Evolutionary conservation across 1,140 invertebrate genomes (phyloP).

Genomic region (Drosophila sulfurigaster): DNA sequence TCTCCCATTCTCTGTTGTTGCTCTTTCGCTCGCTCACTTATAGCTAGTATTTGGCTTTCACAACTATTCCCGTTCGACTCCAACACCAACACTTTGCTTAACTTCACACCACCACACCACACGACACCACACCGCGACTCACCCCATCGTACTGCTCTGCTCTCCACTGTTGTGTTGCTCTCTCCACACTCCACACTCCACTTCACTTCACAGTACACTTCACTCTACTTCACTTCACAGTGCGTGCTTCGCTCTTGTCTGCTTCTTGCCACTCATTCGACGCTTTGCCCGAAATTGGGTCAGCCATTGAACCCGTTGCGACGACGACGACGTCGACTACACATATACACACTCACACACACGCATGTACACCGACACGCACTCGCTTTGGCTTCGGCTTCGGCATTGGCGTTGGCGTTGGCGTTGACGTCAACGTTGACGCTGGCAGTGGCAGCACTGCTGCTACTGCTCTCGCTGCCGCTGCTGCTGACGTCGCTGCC

Average conservation of each 20-base stretch:
- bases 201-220: slow-evolving; percentile 29
- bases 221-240: slow-evolving; percentile 35
- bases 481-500: slow-evolving; percentile 18
- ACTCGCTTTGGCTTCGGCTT: slow-evolving; percentile 21
- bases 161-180: neutral
- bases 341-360: neutral
- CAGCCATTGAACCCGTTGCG: slow-evolving; percentile 82
- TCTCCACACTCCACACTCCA: slow-evolving; percentile 13
- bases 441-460: slow-evolving; percentile 18
- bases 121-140: neutral
- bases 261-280: slow-evolving; percentile 52
- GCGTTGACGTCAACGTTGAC: slow-evolving; percentile 5
- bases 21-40: slow-evolving; percentile 24
- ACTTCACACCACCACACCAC: slow-evolving; percentile 11
- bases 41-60: slow-evolving; percentile 57
- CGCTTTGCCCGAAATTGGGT: slow-evolving; percentile 75
- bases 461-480: slow-evolving; percentile 19
- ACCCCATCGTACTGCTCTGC: neutral
- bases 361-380: slow-evolving; percentile 3
- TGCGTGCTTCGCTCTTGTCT: slow-evolving; percentile 49
- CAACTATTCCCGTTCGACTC: slow-evolving; percentile 70
- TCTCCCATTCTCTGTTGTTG: slow-evolving; percentile 38
- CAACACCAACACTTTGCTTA: slow-evolving; percentile 30
- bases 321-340: slow-evolving; percentile 40
- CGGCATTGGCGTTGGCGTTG: slow-evolving; percentile 4